Percentiles rank a stretch among this genome's conserved stretches.
Conservation (phyloP, 2,888 invertebrate genomes). For the Sympetrum striolatum region DNA sequence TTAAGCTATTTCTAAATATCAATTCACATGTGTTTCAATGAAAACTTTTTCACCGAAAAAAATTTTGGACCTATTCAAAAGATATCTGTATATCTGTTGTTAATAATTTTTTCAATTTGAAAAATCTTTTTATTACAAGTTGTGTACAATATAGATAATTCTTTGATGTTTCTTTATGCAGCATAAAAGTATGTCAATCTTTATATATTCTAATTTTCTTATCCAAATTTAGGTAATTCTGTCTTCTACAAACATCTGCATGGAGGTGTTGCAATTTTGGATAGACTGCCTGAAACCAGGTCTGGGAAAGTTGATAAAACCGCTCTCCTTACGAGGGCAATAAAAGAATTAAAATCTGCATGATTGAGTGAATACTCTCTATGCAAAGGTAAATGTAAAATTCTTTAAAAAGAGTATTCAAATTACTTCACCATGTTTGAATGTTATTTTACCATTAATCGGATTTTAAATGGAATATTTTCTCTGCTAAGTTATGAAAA, state of each 20-base stretch:
- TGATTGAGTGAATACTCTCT: background rate
- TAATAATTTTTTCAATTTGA: background rate
- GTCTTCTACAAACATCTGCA: conserved; percentile 5
- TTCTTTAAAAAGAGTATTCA: too few species aligned
- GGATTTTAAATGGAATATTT: too few species aligned
- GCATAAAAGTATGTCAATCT: background rate
- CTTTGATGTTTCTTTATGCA: background rate
- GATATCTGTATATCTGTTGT: background rate
- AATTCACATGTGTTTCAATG: background rate
- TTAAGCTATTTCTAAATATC: too few species aligned
- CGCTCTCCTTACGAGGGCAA: background rate
- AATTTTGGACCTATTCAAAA: background rate
- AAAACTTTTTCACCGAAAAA: background rate
- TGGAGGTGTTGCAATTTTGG: background rate
- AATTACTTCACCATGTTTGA: too few species aligned
- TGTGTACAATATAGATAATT: too few species aligned
- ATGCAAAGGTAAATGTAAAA: too few species aligned
- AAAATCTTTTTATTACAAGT: background rate
- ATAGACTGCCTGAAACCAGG: background rate
- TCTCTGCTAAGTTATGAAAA: too few species aligned
- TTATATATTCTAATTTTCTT: background rate
- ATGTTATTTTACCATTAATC: too few species aligned
- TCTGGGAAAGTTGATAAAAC: background rate
- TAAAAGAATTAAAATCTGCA: background rate
- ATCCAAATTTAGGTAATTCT: background rate